Evolutionary conservation across 2,113 vertebrate genomes (phyloP).

Genomic region (Sinocyclocheilus anophthalmus): DNA sequence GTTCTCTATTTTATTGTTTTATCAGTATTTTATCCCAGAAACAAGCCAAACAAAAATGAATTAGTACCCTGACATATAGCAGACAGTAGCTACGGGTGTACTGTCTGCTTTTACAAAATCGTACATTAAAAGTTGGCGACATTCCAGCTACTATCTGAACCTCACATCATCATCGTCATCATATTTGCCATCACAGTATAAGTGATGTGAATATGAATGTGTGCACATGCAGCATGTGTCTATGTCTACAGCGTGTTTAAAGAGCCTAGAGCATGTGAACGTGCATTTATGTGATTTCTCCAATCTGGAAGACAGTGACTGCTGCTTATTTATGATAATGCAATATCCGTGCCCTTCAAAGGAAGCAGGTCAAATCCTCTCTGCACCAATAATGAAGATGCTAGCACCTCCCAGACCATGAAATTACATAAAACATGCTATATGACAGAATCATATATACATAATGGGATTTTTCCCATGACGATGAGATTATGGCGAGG

Average conservation of each 20-base stretch:
- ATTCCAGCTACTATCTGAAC: neutral
- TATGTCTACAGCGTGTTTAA: neutral
- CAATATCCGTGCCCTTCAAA: conserved; percentile 27
- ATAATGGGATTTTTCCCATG: conserved; percentile 20
- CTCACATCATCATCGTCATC: neutral
- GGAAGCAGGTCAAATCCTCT: conserved; percentile 19
- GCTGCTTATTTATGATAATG: conserved; percentile 41
- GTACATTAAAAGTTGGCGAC: neutral
- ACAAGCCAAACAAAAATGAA: too few relatives aligned
- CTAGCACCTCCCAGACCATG: neutral
- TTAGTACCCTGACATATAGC: too few relatives aligned
- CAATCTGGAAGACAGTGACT: conserved; percentile 46
- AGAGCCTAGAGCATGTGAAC: neutral
- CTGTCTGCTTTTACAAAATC: too few relatives aligned
- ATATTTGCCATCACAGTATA: neutral
- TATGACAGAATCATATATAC: conserved; percentile 15
- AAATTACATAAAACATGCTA: conserved; percentile 22
- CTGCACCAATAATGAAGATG: neutral
- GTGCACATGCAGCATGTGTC: neutral
- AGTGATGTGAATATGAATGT: conserved; percentile 19
- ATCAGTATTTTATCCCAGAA: too few relatives aligned
- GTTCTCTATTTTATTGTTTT: too few relatives aligned
- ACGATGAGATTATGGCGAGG: neutral
- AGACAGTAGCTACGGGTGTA: too few relatives aligned
- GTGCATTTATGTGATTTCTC: conserved; percentile 42